Percentiles rank a stretch among this genome's conserved stretches.
phyloP scores from a whole-genome alignment of 2,113 vertebrate genomes.

The Oxyruncus cristatus region DNA sequence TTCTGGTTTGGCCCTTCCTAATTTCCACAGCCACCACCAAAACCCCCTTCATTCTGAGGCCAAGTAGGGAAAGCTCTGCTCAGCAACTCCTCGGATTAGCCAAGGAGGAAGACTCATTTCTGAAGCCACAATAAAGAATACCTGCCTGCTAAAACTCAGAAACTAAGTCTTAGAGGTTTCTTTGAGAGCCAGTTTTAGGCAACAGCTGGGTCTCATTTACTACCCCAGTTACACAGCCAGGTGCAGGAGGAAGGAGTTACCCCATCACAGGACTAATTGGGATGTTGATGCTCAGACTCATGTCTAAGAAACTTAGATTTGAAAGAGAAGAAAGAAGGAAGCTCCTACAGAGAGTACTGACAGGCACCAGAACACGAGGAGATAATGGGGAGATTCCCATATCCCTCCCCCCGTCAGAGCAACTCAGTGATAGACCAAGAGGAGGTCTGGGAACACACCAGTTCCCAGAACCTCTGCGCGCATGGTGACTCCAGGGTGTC shows the following conservation, averaged over 20 bases:
- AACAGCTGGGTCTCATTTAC: background rate
- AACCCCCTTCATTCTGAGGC: background rate
- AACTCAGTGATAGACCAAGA: background rate
- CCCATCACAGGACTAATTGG: accelerated
- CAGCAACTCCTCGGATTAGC: background rate
- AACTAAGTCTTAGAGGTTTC: background rate
- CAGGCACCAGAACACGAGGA: background rate
- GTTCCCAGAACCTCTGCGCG: background rate
- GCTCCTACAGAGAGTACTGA: background rate
- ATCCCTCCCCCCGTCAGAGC: background rate
- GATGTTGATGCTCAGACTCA: accelerated
- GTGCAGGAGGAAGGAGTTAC: background rate
- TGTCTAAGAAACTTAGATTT: background rate
- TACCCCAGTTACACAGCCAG: background rate
- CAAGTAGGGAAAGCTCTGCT: background rate
- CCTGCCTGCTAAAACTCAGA: background rate
- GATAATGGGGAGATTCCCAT: background rate
- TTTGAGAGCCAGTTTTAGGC: background rate
- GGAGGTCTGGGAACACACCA: conserved; percentile 1
- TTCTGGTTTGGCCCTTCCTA: background rate
- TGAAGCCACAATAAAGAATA: background rate
- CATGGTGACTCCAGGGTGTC: background rate
- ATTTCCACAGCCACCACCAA: background rate
- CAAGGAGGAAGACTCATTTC: background rate
- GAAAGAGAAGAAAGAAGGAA: background rate